A percentile compares a stretch with the other conserved stretches of the same genome.
Conservation (phyloP, 1,140 invertebrate genomes). For the Galleria mellonella region DNA sequence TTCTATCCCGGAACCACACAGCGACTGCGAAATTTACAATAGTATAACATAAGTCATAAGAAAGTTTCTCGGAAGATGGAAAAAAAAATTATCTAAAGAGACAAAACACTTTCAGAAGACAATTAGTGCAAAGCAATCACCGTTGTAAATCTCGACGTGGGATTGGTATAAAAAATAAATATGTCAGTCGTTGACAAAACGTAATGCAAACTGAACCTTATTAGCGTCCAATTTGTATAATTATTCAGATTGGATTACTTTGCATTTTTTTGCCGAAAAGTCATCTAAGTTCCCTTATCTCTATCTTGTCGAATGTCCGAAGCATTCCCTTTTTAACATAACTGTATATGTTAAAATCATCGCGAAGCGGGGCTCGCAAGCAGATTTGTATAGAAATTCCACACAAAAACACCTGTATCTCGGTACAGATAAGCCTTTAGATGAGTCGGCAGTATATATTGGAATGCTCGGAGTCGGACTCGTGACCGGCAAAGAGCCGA, state of each 20-base stretch:
- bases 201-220: too few species aligned
- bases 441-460: constrained; percentile 36
- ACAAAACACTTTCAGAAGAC: too few species aligned
- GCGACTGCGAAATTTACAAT: too few species aligned
- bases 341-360: constrained; percentile 20
- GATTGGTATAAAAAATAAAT: neutral
- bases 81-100: too few species aligned
- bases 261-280: neutral
- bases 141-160: neutral
- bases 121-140: too few species aligned
- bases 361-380: constrained; percentile 20
- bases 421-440: constrained; percentile 31
- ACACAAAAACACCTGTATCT: constrained; percentile 46
- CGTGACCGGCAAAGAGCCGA: constrained; percentile 38
- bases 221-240: too few species aligned
- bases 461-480: constrained; percentile 8
- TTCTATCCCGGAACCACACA: too few species aligned
- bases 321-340: constrained; percentile 2
- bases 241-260: too few species aligned
- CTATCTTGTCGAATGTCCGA: constrained; percentile 1
- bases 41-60: too few species aligned
- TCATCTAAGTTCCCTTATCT: neutral
- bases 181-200: neutral
- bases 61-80: too few species aligned
- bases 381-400: constrained; percentile 35